Base-by-base conservation (phyloP, 2,113 vertebrate genomes). In the Macquaria australasica region DNA sequence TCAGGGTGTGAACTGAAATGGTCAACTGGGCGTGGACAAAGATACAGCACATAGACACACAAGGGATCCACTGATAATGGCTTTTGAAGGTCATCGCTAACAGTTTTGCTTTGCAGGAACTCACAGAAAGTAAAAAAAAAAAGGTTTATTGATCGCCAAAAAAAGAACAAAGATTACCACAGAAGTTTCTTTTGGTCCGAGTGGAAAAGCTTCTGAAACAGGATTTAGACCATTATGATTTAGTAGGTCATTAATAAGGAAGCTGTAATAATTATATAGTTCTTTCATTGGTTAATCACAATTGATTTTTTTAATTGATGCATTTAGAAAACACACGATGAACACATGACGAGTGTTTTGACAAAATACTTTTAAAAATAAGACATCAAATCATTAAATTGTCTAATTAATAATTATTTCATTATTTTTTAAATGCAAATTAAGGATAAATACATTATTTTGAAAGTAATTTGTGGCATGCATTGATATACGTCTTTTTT, bases 41-140 rank as follows among this genome's bases (percentile, higher is more conserved):
- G 85, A 91, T 72, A 87, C 72, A 74, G 75, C 69, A n/a, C 60
- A 21, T 20, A 81, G 20, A 84, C 59, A 79, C 86, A 87, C 48
- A 48, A 45, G 81, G 90, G 25, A 64, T 50, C 64, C 43, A 37
- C 83, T 86, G 91, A 93, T 92, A 91, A 70, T 6, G 28, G 4
- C 8, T 39, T 34, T 12, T 58, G 2, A 80, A 74, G 41, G 31
- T 60, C 75, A 41, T 3, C 1, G 23, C 48, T 28, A 76, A 82
- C 48, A 56, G 75, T 77, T 71, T n/a, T 51, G 2, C 45, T 6
- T n/a, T 48, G n/a, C 1, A 18, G 34, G 1, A 73, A 34, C 9
- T 51, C 66, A 69, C 2, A 79, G 16, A 34, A 34, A 34, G 34
- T 34, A 34, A 34, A 4, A 34, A 34, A 34, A 67, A 37, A 4